These are phyloP conservation scores for Drosophila pachea DNA, from an alignment of 1,140 invertebrate genomes.

Conservation along the genomic window DNA sequence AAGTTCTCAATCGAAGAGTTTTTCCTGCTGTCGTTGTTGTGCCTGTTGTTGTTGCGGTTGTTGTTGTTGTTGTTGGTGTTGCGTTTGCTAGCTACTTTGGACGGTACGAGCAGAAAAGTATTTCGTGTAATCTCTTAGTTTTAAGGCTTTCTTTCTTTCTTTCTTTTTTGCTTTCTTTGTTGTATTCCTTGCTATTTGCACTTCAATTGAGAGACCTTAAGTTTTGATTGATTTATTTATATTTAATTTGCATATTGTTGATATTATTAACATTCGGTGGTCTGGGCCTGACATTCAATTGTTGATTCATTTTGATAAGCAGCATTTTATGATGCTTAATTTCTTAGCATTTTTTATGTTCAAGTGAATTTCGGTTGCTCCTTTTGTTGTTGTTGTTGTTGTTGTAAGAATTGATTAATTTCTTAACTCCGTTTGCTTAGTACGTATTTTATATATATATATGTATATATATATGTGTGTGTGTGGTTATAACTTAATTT, in stretches of 20 bases:
- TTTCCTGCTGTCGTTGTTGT: too few relatives aligned
- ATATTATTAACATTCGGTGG: conserved; percentile 54
- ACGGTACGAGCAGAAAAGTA: conserved; percentile 33
- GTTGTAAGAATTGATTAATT: conserved; percentile 9
- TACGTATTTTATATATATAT: too few relatives aligned
- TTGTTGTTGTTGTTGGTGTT: too few relatives aligned
- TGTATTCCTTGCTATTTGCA: conserved; percentile 11
- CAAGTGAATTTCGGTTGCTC: conserved; percentile 12
- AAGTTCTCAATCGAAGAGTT: conserved; percentile 8
- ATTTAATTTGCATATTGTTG: conserved; percentile 19
- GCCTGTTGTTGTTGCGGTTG: conserved; percentile 5
- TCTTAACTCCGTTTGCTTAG: background rate
- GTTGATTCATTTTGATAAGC: conserved; percentile 44
- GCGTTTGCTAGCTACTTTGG: conserved; percentile 50
- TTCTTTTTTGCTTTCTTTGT: conserved; percentile 28
- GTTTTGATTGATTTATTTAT: conserved; percentile 30
- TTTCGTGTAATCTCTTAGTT: conserved; percentile 17
- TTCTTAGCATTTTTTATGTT: conserved; percentile 7
- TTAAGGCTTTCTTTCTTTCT: conserved; percentile 10
- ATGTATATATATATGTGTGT: too few relatives aligned
- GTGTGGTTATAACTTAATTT: too few relatives aligned
- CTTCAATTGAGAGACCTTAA: conserved; percentile 8
- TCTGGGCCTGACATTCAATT: conserved; percentile 62
- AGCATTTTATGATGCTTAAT: conserved; percentile 56
- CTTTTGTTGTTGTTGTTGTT: background rate